Evolutionary conservation across 2,888 invertebrate genomes (phyloP).

Genomic region (Willowsia nigromaculata): DNA sequence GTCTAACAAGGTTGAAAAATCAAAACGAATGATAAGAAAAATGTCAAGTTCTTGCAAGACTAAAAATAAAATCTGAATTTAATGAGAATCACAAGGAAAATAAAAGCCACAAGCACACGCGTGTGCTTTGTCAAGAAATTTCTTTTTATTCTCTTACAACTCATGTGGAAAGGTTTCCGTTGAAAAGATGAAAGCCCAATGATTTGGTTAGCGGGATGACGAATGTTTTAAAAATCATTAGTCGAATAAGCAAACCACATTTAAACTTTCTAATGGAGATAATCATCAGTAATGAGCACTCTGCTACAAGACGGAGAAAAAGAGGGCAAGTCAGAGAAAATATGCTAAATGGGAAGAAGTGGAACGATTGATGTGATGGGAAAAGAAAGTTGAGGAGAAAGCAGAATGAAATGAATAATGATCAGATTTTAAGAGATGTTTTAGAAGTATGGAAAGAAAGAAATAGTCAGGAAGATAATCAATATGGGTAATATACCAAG

Average conservation of each 20-base stretch:
- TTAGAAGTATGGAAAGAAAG: background rate
- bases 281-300: background rate
- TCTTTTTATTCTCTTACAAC: background rate
- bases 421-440: background rate
- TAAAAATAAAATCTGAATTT: conserved; percentile 19
- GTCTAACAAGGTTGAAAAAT: background rate
- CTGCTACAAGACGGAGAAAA: background rate
- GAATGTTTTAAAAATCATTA: background rate
- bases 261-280: background rate
- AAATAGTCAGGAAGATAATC: background rate
- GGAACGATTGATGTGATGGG: background rate
- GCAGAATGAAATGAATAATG: background rate
- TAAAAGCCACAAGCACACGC: background rate
- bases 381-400: background rate
- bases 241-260: background rate
- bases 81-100: background rate
- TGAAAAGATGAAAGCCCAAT: no score
- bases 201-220: background rate
- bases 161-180: no score
- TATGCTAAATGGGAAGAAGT: background rate
- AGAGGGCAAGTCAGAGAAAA: background rate
- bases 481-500: background rate
- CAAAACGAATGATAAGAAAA: background rate
- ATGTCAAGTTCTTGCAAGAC: background rate
- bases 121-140: background rate